Base-by-base conservation (phyloP, 2,888 invertebrate species). In the Margaritifera margaritifera region DNA sequence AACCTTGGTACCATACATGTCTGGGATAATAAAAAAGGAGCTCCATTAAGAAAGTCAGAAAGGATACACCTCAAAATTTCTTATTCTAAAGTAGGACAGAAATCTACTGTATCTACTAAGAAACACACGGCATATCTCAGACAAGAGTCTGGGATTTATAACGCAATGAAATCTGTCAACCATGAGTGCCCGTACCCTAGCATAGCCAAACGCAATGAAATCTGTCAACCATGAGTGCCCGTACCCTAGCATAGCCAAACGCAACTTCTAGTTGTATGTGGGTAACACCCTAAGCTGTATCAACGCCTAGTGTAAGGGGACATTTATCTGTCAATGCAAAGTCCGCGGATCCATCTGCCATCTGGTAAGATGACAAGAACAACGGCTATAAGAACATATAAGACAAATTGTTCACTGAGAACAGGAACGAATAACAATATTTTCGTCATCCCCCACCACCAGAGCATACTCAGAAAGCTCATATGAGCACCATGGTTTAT, bases 391-490 rank as follows among this genome's bases (percentile, higher is more conserved):
- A 42, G 50, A 6, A 58, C 24, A 4, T 71, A 51, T 24, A 74
- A 58, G 53, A 58, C 25, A 50, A 59, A 71, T 22, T 70, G 74
- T 8, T 71, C 74, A 18, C 74, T 71, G 22, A 74, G 61, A 19
- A 63, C 25, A 31, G 71, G 70, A 18, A 71, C 24, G 52, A 71
- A 74, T 25, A 62, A 63, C n/a, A n/a, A n/a, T 8, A 42, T 24
- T 54, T 52, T 54, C 52, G 71, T 74, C 31, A 61, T 71, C 27
- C 71, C 64, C 61, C 66, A 71, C 4, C 74, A 70, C 6, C 63
- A 68, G 15, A 74, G 62, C 68, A 74, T 68, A 20, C 71, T 71
- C 8, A 74, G 65, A 63, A 71, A 74, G 18, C 71, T 68, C 58
- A 74, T 56, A 19, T 70, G 74, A 63, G 25, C 56, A n/a, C 63